Evolutionary conservation across 1,140 invertebrate species (phyloP).

Genomic region (Drosophila aff.): DNA sequence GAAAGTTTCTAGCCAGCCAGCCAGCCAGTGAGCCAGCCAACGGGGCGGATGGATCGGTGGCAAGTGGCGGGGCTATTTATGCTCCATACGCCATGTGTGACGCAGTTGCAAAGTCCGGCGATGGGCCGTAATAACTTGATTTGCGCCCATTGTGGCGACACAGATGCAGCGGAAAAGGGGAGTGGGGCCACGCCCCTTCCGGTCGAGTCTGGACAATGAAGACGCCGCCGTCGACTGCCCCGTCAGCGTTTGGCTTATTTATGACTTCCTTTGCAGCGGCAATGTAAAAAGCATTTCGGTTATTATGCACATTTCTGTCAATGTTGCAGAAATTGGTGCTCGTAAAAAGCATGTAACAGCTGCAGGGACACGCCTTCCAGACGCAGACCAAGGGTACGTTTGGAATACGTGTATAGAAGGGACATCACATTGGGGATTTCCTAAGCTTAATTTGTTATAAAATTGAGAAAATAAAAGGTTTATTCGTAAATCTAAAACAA

Average conservation of each 20-base stretch:
- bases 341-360: conserved; percentile 69
- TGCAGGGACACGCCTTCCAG: conserved; percentile 58
- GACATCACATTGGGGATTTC: background rate
- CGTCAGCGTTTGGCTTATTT: conserved; percentile 75
- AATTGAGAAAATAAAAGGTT: too few relatives aligned
- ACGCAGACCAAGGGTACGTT: background rate
- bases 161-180: conserved; percentile 68
- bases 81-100: conserved; percentile 74
- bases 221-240: conserved; percentile 62
- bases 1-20: conserved; percentile 68
- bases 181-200: conserved; percentile 40
- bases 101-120: conserved; percentile 37
- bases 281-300: conserved; percentile 63
- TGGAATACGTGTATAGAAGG: background rate
- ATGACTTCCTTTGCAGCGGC: conserved; percentile 76
- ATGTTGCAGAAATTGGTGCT: conserved; percentile 75
- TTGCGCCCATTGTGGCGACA: conserved; percentile 74
- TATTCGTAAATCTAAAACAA: background rate
- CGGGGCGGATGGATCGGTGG: conserved; percentile 58
- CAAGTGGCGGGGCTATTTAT: conserved; percentile 74
- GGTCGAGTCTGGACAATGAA: conserved; percentile 42
- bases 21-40: conserved; percentile 16
- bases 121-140: conserved; percentile 79
- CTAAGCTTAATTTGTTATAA: too few relatives aligned
- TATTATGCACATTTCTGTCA: conserved; percentile 75